These are phyloP conservation scores for Tipula helvola DNA, from an alignment of 2,888 invertebrate genomes.

Conservation along the genomic window DNA sequence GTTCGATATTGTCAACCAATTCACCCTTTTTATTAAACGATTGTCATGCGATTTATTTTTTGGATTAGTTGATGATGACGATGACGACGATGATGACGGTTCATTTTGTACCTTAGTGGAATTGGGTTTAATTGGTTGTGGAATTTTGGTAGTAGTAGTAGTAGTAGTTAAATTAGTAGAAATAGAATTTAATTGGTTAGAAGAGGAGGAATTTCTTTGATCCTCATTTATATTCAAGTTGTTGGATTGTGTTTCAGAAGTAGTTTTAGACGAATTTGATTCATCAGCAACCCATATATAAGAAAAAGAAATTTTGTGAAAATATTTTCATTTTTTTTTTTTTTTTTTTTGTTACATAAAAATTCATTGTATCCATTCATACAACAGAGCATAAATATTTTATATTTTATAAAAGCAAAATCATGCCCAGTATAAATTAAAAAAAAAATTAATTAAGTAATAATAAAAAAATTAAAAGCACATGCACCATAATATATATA, in stretches of 20 bases:
- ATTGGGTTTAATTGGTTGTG: background rate
- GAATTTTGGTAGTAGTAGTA: background rate
- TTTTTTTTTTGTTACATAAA: background rate
- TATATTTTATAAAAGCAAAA: slow-evolving; percentile 4
- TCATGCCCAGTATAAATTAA: background rate
- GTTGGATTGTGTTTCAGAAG: background rate
- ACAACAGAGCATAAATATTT: background rate
- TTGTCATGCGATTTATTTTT: slow-evolving; percentile 6
- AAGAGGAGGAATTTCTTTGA: background rate
- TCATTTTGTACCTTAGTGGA: slow-evolving; percentile 9
- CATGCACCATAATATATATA: slow-evolving; percentile 11
- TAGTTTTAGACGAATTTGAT: background rate
- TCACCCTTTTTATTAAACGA: slow-evolving; percentile 56
- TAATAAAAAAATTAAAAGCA: slow-evolving; percentile 10
- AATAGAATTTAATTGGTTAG: background rate
- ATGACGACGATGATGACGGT: background rate
- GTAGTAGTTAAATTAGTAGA: background rate
- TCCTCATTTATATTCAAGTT: slow-evolving; percentile 1
- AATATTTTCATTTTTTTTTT: slow-evolving; percentile 8
- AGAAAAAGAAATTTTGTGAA: slow-evolving; percentile 6
- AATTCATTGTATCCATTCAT: background rate
- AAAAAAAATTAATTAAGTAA: background rate
- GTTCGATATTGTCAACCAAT: slow-evolving; percentile 88
- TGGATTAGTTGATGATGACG: background rate
- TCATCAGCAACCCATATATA: slow-evolving; percentile 8